Base-by-base conservation (phyloP, 2,888 invertebrate genomes). In the Oscheius sp. region DNA sequence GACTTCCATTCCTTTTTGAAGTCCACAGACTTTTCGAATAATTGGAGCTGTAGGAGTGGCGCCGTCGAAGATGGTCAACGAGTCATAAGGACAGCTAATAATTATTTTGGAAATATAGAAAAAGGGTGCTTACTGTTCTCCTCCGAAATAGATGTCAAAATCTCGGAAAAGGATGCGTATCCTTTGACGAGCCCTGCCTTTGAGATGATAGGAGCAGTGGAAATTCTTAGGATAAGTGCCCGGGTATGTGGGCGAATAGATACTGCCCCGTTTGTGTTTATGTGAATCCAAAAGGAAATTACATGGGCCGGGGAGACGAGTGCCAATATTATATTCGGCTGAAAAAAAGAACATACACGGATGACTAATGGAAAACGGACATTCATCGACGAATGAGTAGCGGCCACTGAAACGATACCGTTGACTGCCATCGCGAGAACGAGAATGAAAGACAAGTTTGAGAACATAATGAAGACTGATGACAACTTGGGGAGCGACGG, bases 61-160 rank as follows among this genome's bases (percentile, higher is more conserved):
- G 83, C 98, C 98, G 91, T 99, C 98, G 91, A 94, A 95, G 84
- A 99, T 93, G 91, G 95, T 95, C 87, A 99, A 94, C 91, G 93
- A 95, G 92, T 99, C 98, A 92, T 96, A 96, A 78, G 98, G 98
- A 91, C 98, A 99, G 90, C 98, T 98, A 91, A 35, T 91, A 91
- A 78, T 72, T 69, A 0, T 41, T 59, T 35, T 2, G 29, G 21
- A 16, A 41, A n/a, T 13, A 43, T 21, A 35, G 6, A n/a, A 12
- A 45, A 70, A 64, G 69, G 23, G 18, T 87, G 92, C 95, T 93
- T 91, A 97, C 97, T 98, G 98, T 88, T 95, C 94, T 86, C 97
- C 98, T 86, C 98, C 98, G 91, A 94, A 96, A 91, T 96, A 98
- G 85, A 98, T 93, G 91, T 97, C 97, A 91, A 98, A 98, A 91